phyloP scores from a whole-genome alignment of 2,113 vertebrate species.

The Brachypteracias leptosomus region DNA sequence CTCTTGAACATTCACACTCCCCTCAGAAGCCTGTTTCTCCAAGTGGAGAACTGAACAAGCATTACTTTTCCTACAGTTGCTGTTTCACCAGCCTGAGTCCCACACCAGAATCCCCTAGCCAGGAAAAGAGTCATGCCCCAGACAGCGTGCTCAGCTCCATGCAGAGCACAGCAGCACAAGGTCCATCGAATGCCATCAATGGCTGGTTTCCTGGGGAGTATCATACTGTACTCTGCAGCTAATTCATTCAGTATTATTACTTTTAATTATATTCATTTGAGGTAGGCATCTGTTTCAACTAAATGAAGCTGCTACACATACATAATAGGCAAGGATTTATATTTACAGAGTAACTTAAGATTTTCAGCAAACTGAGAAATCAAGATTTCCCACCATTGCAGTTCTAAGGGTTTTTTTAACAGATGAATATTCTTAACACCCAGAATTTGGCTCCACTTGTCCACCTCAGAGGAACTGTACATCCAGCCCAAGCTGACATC shows the following conservation, averaged over 20 bases:
- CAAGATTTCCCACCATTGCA: neutral
- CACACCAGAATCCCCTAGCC: fast-evolving
- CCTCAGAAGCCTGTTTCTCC: neutral
- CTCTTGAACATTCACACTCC: fast-evolving
- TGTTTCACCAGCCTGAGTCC: fast-evolving
- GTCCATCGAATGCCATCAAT: fast-evolving
- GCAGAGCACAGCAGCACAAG: fast-evolving
- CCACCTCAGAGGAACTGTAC: neutral
- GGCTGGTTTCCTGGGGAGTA: neutral
- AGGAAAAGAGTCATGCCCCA: fast-evolving
- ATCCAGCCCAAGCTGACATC: neutral
- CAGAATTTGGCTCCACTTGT: neutral
- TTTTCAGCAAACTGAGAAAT: neutral
- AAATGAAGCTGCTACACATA: fast-evolving
- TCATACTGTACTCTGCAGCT: neutral
- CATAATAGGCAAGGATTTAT: neutral
- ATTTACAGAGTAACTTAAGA: fast-evolving
- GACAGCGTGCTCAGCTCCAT: neutral
- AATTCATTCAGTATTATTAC: fast-evolving
- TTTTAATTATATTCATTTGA: neutral
- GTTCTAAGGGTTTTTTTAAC: neutral
- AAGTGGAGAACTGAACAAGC: neutral
- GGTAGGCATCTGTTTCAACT: neutral
- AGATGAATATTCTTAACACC: neutral
- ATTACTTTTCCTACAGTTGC: neutral